phyloP scores from a whole-genome alignment of 2,888 invertebrate genomes.

The Hipparchia sbordonii region DNA sequence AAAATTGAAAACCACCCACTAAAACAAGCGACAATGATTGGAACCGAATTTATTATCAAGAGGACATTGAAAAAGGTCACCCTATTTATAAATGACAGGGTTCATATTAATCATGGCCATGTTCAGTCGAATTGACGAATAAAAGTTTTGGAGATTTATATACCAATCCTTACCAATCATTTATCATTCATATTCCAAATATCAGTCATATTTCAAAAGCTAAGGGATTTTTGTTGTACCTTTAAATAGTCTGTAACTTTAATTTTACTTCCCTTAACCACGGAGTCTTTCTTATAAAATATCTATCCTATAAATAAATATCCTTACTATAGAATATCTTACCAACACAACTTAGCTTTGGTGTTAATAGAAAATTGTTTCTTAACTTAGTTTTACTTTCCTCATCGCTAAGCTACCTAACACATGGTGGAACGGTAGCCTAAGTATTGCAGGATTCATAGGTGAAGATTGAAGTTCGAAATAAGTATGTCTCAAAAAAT shows the following conservation, averaged over 20 bases:
- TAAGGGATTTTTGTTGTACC: not conserved
- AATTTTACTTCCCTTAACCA: not conserved
- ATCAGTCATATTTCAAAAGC: not conserved
- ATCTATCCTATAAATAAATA: too few species aligned
- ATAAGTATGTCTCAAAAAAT: not conserved
- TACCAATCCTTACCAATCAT: not conserved
- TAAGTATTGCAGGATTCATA: too few species aligned
- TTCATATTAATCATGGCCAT: not conserved
- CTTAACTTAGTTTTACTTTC: too few species aligned
- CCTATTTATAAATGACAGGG: conserved; percentile 6
- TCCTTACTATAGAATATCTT: too few species aligned
- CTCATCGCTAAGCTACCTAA: too few species aligned
- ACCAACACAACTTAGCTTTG: too few species aligned
- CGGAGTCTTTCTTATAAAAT: too few species aligned
- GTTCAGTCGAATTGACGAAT: not conserved
- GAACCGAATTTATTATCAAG: conserved; percentile 5
- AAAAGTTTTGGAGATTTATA: not conserved
- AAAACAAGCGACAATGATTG: not conserved
- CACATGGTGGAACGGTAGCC: too few species aligned
- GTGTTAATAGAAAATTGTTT: too few species aligned
- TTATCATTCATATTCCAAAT: not conserved
- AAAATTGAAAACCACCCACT: not conserved
- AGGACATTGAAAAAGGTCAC: not conserved
- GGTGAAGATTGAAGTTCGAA: not conserved
- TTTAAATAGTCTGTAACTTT: not conserved